Base-by-base conservation (phyloP, 2,113 vertebrate genomes). In the Diadophis punctatus region DNA sequence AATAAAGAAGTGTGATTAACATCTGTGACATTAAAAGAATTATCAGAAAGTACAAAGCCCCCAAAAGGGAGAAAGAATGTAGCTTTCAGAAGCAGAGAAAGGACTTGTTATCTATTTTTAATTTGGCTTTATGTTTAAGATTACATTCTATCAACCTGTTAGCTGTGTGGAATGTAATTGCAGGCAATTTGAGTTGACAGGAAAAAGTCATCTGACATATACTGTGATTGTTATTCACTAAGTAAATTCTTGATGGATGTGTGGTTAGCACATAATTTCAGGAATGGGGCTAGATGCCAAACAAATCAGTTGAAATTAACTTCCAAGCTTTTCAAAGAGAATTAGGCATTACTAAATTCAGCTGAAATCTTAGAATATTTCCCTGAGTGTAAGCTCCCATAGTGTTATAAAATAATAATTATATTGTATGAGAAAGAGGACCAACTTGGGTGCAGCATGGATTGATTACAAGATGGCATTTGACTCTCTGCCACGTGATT, bases 21-120 rank as follows among this genome's bases (percentile, higher is more conserved):
- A 93, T 93, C 88, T 93, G 80, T 93, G 92, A 90, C 92, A 90
- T 93, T 93, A 93, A 86, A 56, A 86, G 49, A 90, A 93, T 93
- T 93, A 93, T 93, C 88, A 93, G 43, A 89, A 93, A 86, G 46
- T 63, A 84, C 80, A 90, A 93, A 93, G 92, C 80, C 80, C 30
- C 90, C 43, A 34, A 63, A 34, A 34, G 8, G 22, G 63, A 8
- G 55, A n/a, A 11, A 55, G 46, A 63, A 25, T 86, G 46, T 89
- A 88, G 86, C 48, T 80, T 60, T 90, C 30, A 51, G 80, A 85
- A 23, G 74, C 43, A 18, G 34, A 3, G 30, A 11, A 12, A 30
- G 1, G 23, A 9, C 30, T 18, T 93, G 60, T 90, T 86, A 93
- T 93, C 92, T 93, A 90, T 93, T 90, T 93, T 93, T 90, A 93